Percentiles rank a stretch among this genome's conserved stretches.
Conservation (phyloP, 2,888 invertebrate genomes). For the Bellardia bayeri region DNA sequence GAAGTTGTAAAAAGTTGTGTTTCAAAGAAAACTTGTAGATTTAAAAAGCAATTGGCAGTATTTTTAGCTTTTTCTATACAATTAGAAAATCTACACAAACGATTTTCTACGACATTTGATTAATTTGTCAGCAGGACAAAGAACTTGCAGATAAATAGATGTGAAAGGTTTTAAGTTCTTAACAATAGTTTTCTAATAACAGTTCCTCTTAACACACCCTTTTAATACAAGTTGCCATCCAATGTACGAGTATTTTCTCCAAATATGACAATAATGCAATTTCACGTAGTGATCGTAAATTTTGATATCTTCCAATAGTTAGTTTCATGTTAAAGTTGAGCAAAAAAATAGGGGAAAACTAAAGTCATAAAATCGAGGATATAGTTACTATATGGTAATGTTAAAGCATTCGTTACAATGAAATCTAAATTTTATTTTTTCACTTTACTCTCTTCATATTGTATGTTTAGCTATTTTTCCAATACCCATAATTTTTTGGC, state of each 20-base stretch:
- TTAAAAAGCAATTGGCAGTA: too few relatives aligned
- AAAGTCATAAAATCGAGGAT: slow-evolving; percentile 51
- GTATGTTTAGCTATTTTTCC: background rate
- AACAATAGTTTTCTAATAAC: background rate
- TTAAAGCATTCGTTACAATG: slow-evolving; percentile 10
- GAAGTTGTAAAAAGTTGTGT: slow-evolving; percentile 3
- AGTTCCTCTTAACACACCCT: background rate
- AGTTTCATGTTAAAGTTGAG: slow-evolving; percentile 38
- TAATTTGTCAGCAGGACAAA: too few relatives aligned
- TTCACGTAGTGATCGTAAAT: slow-evolving; percentile 73
- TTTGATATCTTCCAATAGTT: slow-evolving; percentile 69
- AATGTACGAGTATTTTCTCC: slow-evolving; percentile 9
- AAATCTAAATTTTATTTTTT: background rate
- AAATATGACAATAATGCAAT: slow-evolving; percentile 66
- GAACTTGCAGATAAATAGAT: too few relatives aligned
- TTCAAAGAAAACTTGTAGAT: background rate
- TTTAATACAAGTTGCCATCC: slow-evolving; percentile 11
- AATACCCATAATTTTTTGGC: slow-evolving; percentile 3
- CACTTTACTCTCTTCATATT: background rate
- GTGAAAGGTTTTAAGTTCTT: too few relatives aligned
- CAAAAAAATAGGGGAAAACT: slow-evolving; percentile 6
- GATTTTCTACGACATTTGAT: background rate
- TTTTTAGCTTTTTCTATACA: too few relatives aligned
- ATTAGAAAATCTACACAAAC: too few relatives aligned
- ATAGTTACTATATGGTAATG: background rate